These are phyloP conservation scores for Prunella fulvescens DNA, from an alignment of 2,113 vertebrate species.

Conservation along the genomic window DNA sequence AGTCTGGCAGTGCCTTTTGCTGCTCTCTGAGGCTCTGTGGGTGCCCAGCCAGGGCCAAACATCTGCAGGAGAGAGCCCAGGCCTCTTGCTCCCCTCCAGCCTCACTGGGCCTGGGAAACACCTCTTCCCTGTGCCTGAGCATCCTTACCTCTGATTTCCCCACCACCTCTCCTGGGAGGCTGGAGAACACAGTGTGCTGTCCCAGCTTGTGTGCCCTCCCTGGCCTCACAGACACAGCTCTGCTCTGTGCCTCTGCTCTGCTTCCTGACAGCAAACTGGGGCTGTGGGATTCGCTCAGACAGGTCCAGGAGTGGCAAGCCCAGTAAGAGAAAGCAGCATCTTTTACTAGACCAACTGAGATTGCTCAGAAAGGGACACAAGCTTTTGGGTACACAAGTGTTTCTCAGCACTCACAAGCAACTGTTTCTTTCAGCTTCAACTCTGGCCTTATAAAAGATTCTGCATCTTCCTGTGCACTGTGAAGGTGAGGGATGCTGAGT, in stretches of 20 bases:
- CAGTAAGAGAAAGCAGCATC: neutral
- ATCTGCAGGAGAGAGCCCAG: neutral
- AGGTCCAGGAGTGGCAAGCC: rapidly evolving
- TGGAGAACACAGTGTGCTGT: neutral
- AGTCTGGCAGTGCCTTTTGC: neutral
- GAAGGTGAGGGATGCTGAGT: neutral
- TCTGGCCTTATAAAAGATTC: neutral
- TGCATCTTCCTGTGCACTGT: neutral
- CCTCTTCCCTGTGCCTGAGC: neutral
- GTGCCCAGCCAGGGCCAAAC: rapidly evolving
- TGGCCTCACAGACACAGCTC: rapidly evolving
- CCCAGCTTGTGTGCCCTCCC: neutral
- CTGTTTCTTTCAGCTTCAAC: neutral
- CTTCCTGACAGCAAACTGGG: neutral
- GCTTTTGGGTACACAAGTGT: neutral
- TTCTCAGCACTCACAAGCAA: neutral
- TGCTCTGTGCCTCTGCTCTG: neutral
- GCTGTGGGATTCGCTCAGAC: neutral
- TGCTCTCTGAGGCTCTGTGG: rapidly evolving
- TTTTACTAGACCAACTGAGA: neutral
- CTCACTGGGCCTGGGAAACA: neutral
- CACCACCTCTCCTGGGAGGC: neutral
- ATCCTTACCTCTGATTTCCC: neutral
- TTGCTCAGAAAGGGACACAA: neutral
- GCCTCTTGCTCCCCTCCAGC: neutral